phyloP scores from a whole-genome alignment of 2,113 vertebrate species.

The Alaudala cheleensis region DNA sequence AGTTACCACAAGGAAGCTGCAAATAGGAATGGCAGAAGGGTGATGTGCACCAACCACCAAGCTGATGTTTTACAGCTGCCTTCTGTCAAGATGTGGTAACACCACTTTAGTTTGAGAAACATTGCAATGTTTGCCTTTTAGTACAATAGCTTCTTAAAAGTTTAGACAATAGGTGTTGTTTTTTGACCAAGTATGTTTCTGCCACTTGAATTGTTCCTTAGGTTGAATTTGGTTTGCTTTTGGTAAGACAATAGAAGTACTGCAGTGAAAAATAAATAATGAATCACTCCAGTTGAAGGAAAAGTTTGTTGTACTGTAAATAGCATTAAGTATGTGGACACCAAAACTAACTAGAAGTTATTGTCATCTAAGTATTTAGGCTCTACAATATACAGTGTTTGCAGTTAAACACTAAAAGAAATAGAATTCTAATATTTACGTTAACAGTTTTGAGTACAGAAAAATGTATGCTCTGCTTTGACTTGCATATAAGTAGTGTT shows the following conservation, averaged over 20 bases:
- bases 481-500: constrained; percentile 41
- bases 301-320: constrained; percentile 57
- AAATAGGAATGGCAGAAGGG: background rate
- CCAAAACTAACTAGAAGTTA: constrained; percentile 54
- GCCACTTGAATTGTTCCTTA: constrained; percentile 16
- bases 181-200: constrained; percentile 57
- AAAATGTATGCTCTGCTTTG: constrained; percentile 48
- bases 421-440: constrained; percentile 31
- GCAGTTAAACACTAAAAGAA: constrained; percentile 39
- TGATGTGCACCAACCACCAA: background rate
- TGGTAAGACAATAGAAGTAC: constrained; percentile 32
- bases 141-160: constrained; percentile 43
- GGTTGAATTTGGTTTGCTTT: constrained; percentile 32
- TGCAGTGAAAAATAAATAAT: constrained; percentile 37
- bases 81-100: constrained; percentile 19
- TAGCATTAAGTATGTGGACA: constrained; percentile 57
- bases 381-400: constrained; percentile 41
- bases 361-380: constrained; percentile 55
- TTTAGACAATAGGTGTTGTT: constrained; percentile 30
- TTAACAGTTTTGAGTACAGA: constrained; percentile 43
- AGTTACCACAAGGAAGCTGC: background rate
- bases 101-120: constrained; percentile 27
- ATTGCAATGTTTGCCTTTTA: constrained; percentile 25
- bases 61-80: background rate
- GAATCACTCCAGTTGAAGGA: constrained; percentile 46